Evolutionary conservation across 2,113 vertebrate species (phyloP), one percentile per base, ranked within the genome.

Genomic region (Bufo gargarizans): DNA sequence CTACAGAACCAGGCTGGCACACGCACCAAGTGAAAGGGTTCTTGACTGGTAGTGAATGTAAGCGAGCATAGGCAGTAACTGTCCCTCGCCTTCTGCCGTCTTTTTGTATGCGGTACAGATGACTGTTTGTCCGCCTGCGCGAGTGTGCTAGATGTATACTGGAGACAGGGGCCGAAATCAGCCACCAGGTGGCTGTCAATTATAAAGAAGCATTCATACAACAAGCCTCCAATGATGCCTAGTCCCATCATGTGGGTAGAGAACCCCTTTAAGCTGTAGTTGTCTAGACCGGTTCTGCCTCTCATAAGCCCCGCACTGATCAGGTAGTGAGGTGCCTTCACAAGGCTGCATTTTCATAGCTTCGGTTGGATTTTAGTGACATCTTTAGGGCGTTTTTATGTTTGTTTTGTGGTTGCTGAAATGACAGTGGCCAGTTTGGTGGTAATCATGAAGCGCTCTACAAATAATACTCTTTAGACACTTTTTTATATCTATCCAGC

Each of bases 101-200:
- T 76, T 50, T 76, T 50, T 76, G 43, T 74, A 8, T 47, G 6
- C 45, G 10, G 19, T 19, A 76, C 72, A 76, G 47, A 76, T 17
- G 72, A 50, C 14, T 49, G 17, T 74, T 74, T 74, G 71, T 74
- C 45, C 49, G 71, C 71, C 14, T 49, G 33, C 43, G 72, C 72
- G 20, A 76, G 7, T 76, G 45, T 20, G 5, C 72, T 50, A 3
- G 17, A 50, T 50, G 6, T 76, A 50, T 76, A 20, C 16, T 50
- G n/a, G 47, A 20, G 43, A 50, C 16, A 76, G 47, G 17, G 45
- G 50, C 43, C 3, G 17, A 76, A 50, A 19, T 4, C 16, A 76
- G 20, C 47, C 72, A 76, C 72, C 72, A 76, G 72, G 72, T 76
- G 72, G 72, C 45, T 49, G 72, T 76, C 72, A 49, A 11, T 50